Percentiles rank a stretch among this genome's conserved stretches.
Conservation (phyloP, 2,113 vertebrate genomes). For the Dascyllus trimaculatus region DNA sequence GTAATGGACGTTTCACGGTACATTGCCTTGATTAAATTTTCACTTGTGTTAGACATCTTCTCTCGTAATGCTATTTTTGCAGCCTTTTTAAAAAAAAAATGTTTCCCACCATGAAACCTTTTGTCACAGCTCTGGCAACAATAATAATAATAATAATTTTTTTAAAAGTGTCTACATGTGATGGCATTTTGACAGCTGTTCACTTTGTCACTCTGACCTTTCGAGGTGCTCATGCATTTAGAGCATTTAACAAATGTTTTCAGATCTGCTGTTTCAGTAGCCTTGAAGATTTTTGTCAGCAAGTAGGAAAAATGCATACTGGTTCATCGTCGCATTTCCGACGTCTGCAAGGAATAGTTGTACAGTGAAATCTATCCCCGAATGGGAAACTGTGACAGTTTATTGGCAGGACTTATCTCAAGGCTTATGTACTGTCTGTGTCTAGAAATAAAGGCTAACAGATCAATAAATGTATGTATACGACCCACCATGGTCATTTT, state of each 20-base stretch:
- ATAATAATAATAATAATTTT: not conserved
- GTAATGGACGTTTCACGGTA: conserved; percentile 50
- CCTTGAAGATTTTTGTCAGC: not conserved
- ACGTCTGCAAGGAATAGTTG: not conserved
- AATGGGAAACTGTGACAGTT: not conserved
- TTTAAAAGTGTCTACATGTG: not conserved
- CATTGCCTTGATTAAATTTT: conserved; percentile 56
- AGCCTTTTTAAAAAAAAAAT: not conserved
- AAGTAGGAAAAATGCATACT: not conserved
- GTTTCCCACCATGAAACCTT: conserved; percentile 22
- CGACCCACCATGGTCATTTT: too few relatives aligned
- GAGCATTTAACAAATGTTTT: conserved; percentile 14
- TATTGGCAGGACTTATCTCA: not conserved
- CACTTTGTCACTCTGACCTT: conserved; percentile 33
- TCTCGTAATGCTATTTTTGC: conserved; percentile 40
- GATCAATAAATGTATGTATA: conserved; percentile 45
- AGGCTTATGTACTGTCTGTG: not conserved
- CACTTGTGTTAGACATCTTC: conserved; percentile 36
- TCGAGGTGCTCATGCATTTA: not conserved
- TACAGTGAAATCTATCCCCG: not conserved
- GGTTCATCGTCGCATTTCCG: not conserved
- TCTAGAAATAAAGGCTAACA: conserved; percentile 6
- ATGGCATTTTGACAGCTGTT: not conserved
- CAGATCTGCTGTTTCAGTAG: not conserved
- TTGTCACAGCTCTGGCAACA: conserved; percentile 10